phyloP scores from a whole-genome alignment of 2,113 vertebrate genomes.

The Amia ocellicauda region DNA sequence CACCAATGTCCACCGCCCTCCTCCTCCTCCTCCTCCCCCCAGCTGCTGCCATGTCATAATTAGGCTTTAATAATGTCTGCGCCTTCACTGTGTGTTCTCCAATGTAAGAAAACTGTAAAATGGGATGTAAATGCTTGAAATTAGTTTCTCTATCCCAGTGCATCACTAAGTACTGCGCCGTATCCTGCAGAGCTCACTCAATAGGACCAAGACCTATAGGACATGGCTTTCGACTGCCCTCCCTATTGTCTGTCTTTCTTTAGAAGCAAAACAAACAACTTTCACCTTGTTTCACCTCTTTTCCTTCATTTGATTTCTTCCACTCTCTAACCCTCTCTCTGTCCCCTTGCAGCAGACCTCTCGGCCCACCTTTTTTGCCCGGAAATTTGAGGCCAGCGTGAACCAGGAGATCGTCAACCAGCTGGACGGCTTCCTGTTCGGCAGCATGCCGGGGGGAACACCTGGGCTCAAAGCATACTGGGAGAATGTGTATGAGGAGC shows the following conservation, averaged over 20 bases:
- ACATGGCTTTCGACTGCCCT: slow-evolving; percentile 1
- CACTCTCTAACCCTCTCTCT: slow-evolving; percentile 1
- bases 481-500: slow-evolving; percentile 89
- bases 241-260: background rate
- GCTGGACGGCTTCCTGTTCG: slow-evolving; percentile 87
- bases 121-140: slow-evolving; percentile 8
- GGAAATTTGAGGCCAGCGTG: slow-evolving; percentile 95
- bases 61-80: slow-evolving; percentile 12
- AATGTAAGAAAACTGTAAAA: background rate
- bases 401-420: slow-evolving; percentile 96
- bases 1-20: background rate
- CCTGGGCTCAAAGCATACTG: slow-evolving; percentile 84
- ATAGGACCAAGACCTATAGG: background rate
- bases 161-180: background rate
- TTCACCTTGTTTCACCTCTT: background rate
- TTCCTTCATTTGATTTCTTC: slow-evolving; percentile 1
- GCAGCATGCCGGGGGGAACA: slow-evolving; percentile 75
- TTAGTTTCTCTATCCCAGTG: background rate
- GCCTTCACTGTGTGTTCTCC: background rate
- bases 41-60: background rate
- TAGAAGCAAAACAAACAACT: background rate
- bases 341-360: slow-evolving; percentile 80
- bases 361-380: slow-evolving; percentile 93
- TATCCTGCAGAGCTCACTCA: background rate
- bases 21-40: background rate